These are phyloP conservation scores for Gibbula magus DNA, from an alignment of 2,888 invertebrate genomes.

Conservation along the genomic window DNA sequence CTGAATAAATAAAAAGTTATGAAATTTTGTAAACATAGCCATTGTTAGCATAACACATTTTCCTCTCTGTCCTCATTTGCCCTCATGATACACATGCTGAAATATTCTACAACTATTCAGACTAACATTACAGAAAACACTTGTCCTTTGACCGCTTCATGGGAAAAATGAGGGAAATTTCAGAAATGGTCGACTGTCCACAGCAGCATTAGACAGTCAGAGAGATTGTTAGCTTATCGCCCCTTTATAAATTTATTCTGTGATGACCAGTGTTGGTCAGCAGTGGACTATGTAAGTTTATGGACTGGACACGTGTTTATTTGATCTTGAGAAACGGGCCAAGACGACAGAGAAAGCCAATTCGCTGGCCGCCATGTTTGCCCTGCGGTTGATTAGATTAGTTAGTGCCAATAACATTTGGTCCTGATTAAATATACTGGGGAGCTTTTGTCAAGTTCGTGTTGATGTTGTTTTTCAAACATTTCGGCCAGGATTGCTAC, in stretches of 20 bases:
- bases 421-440: slow-evolving; percentile 9
- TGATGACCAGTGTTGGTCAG: not conserved
- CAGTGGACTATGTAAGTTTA: not conserved
- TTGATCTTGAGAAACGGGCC: slow-evolving; percentile 3
- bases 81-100: no score
- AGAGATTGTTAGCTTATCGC: not conserved
- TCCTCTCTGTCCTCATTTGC: no score
- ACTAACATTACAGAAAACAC: not conserved
- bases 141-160: not conserved
- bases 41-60: no score
- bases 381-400: slow-evolving; percentile 11
- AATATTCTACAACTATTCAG: no score
- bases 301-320: slow-evolving; percentile 10
- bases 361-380: slow-evolving; percentile 4
- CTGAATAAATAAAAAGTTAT: no score
- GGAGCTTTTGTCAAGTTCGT: slow-evolving; percentile 16
- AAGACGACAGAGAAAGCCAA: not conserved
- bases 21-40: no score
- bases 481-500: not conserved
- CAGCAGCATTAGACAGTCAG: not conserved
- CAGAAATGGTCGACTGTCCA: not conserved
- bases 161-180: slow-evolving; percentile 10
- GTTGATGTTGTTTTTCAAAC: not conserved
- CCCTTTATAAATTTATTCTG: slow-evolving; percentile 11
- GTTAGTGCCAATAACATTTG: slow-evolving; percentile 12